These are phyloP conservation scores for Calephelis virginiensis DNA, from an alignment of 1,140 invertebrate species.

Conservation along the genomic window DNA sequence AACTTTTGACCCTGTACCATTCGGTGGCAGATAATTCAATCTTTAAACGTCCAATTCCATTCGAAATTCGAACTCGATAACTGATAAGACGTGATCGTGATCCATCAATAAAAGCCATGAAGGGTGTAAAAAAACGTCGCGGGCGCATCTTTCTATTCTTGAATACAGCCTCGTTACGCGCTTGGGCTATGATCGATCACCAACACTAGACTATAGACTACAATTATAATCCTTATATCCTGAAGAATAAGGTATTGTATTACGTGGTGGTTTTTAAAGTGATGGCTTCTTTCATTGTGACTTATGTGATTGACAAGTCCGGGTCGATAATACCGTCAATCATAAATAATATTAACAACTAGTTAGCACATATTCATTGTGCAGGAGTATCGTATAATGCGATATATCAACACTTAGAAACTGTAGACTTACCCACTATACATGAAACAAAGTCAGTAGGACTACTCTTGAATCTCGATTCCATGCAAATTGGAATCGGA, in stretches of 20 bases:
- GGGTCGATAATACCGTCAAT: slow-evolving; percentile 64
- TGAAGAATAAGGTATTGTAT: slow-evolving; percentile 23
- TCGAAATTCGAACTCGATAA: slow-evolving; percentile 40
- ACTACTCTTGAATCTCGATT: no score
- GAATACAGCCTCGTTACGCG: slow-evolving; percentile 72
- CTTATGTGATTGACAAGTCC: slow-evolving; percentile 71
- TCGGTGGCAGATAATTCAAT: not conserved
- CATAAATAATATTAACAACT: slow-evolving; percentile 72
- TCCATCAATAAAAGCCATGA: slow-evolving; percentile 60
- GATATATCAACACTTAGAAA: not conserved
- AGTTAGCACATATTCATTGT: slow-evolving; percentile 73
- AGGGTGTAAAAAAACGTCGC: slow-evolving; percentile 57
- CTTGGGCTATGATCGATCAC: slow-evolving; percentile 64
- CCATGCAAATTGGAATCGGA: no score
- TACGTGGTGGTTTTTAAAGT: not conserved
- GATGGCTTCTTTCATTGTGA: slow-evolving; percentile 35
- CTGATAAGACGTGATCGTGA: slow-evolving; percentile 47
- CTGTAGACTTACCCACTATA: no score
- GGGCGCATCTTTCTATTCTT: slow-evolving; percentile 46
- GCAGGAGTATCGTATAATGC: slow-evolving; percentile 40
- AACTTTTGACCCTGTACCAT: no score
- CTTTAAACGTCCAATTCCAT: slow-evolving; percentile 1
- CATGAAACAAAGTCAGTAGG: no score
- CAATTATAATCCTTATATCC: slow-evolving; percentile 20
- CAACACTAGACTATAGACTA: slow-evolving; percentile 43